Conservation (phyloP, 2,888 invertebrate species). For the Bellardia bayeri region DNA sequence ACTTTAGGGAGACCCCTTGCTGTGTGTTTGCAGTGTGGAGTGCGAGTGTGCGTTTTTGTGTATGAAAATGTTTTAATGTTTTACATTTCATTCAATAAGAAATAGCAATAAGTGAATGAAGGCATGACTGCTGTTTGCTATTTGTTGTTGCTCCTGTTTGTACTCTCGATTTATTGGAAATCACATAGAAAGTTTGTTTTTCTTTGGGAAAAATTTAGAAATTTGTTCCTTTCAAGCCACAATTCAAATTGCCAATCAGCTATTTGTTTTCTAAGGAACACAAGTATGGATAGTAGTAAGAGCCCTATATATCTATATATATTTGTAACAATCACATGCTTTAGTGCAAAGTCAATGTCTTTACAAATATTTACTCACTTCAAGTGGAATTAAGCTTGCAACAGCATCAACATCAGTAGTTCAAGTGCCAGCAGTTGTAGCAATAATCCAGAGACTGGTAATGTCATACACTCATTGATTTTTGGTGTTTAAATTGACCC, state of each 20-base stretch:
- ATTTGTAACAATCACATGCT: slow-evolving; percentile 30
- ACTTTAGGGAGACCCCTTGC: slow-evolving; percentile 18
- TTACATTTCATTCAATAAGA: slow-evolving; percentile 23
- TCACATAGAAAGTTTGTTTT: slow-evolving; percentile 11
- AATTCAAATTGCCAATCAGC: slow-evolving; percentile 43
- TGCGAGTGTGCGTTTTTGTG: background rate
- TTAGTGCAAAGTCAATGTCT: slow-evolving; percentile 53
- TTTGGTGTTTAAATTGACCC: slow-evolving; percentile 56
- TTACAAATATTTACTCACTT: slow-evolving; percentile 47
- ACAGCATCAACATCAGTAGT: background rate
- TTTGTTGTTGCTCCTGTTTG: background rate
- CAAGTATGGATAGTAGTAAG: background rate
- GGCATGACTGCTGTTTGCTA: background rate
- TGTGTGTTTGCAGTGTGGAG: background rate
- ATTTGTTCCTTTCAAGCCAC: slow-evolving; percentile 47
- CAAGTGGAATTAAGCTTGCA: slow-evolving; percentile 33
- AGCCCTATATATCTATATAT: background rate
- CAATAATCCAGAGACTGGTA: background rate
- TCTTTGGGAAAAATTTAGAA: slow-evolving; percentile 29
- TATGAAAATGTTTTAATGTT: slow-evolving; percentile 37
- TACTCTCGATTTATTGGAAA: background rate
- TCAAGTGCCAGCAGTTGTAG: background rate
- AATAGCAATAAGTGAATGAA: background rate
- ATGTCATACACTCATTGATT: slow-evolving; percentile 52
- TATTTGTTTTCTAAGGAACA: slow-evolving; percentile 12